A percentile compares a stretch with the other conserved stretches of the same genome.
Evolutionary conservation across 2,113 vertebrate species (phyloP).

Genomic region (Leucopsar rothschildi): DNA sequence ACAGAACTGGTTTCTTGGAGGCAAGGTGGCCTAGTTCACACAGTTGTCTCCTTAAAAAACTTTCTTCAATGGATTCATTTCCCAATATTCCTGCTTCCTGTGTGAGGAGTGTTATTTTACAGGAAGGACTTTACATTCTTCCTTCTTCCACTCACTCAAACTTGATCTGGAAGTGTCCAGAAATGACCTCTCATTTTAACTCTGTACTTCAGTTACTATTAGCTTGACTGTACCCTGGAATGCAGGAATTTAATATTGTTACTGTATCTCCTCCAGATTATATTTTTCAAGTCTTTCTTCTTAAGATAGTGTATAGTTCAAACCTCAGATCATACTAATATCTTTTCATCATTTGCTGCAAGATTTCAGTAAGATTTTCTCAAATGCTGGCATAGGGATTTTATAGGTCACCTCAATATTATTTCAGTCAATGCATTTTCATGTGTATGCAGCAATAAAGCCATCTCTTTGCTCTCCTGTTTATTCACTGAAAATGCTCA

Average conservation of each 20-base stretch:
- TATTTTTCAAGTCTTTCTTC: background rate
- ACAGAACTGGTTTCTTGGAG: background rate
- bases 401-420: background rate
- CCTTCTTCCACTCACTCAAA: background rate
- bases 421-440: background rate
- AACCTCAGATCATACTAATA: background rate
- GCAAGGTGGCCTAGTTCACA: background rate
- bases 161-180: background rate
- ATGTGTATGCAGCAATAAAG: background rate
- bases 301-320: background rate
- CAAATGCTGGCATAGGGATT: background rate
- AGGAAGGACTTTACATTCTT: background rate
- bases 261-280: background rate
- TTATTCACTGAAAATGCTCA: background rate
- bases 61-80: background rate
- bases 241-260: background rate
- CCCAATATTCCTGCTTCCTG: background rate
- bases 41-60: background rate
- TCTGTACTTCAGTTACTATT: background rate
- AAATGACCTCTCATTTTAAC: background rate
- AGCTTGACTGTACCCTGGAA: background rate
- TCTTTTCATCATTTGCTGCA: background rate
- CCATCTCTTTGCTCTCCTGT: background rate
- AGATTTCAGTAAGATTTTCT: background rate
- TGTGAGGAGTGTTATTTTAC: background rate